Conservation (phyloP, 2,888 invertebrate species). For the Cremastinae sp. region DNA sequence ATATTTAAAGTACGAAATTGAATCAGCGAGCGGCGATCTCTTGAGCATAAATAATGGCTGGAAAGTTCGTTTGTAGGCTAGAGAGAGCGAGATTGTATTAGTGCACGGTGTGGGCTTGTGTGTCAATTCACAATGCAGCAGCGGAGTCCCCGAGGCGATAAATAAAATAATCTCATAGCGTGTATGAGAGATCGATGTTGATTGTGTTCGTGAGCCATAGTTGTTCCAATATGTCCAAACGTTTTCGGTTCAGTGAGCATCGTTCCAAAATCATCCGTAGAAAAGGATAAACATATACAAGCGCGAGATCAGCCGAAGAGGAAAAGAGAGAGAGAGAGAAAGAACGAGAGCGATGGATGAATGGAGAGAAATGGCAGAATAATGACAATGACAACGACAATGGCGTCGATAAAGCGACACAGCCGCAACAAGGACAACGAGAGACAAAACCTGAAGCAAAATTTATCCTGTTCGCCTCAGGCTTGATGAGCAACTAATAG, state of each 20-base stretch:
- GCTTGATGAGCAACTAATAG: slow-evolving; percentile 78
- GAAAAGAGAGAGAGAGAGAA: slow-evolving; percentile 2
- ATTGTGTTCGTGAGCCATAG: slow-evolving; percentile 34
- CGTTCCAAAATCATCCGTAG: slow-evolving; percentile 48
- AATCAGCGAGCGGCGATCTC: too few species aligned
- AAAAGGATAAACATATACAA: too few species aligned
- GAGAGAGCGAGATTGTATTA: neutral
- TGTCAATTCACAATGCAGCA: neutral
- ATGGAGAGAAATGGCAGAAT: slow-evolving; percentile 73
- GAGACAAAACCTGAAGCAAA: slow-evolving; percentile 19
- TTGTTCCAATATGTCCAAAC: slow-evolving; percentile 76
- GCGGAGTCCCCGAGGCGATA: slow-evolving; percentile 19
- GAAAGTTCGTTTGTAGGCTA: too few species aligned
- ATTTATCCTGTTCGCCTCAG: slow-evolving; percentile 65
- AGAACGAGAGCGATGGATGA: neutral
- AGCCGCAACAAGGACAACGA: slow-evolving; percentile 74
- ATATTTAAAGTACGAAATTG: too few species aligned
- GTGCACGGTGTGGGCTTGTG: neutral
- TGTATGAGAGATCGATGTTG: slow-evolving; percentile 26
- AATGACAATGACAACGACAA: slow-evolving; percentile 76
- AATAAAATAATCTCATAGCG: slow-evolving; percentile 42
- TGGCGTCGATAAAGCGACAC: slow-evolving; percentile 68
- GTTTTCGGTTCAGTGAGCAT: slow-evolving; percentile 74
- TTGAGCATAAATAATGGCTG: too few species aligned
- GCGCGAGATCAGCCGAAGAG: neutral